phyloP scores from a whole-genome alignment of 2,113 vertebrate genomes.

The Gadus chalcogrammus region DNA sequence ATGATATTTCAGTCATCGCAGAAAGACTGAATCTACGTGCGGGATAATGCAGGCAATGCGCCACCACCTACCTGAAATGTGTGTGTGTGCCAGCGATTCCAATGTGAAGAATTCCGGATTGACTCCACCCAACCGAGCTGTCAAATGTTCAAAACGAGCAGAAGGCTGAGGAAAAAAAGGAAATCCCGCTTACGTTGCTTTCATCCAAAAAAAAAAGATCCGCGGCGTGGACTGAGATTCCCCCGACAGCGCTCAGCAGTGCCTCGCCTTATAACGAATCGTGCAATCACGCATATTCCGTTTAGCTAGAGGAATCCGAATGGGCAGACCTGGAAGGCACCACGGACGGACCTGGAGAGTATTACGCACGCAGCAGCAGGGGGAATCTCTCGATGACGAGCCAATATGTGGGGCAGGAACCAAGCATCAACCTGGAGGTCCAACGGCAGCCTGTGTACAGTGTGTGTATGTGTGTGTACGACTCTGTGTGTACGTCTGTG shows the following conservation, averaged over 20 bases:
- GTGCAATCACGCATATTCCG: slow-evolving; percentile 53
- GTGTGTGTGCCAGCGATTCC: slow-evolving; percentile 48
- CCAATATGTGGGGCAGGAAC: slow-evolving; percentile 46
- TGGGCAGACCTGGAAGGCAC: slow-evolving; percentile 48
- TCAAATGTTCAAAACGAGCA: slow-evolving; percentile 56
- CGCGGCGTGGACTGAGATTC: slow-evolving; percentile 18
- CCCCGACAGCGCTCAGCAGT: slow-evolving; percentile 29
- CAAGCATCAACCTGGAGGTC: slow-evolving; percentile 23
- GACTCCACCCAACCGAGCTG: slow-evolving; percentile 72
- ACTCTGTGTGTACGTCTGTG: too few species aligned
- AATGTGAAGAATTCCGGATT: slow-evolving; percentile 62
- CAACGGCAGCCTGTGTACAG: neutral
- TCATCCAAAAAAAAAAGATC: slow-evolving; percentile 28
- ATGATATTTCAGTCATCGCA: neutral
- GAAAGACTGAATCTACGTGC: slow-evolving; percentile 11
- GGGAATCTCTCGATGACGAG: slow-evolving; percentile 69
- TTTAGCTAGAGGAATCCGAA: slow-evolving; percentile 43
- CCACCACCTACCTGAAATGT: slow-evolving; percentile 67
- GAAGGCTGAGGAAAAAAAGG: slow-evolving; percentile 35
- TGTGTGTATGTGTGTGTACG: neutral
- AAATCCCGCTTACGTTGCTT: slow-evolving; percentile 61
- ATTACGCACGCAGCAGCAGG: slow-evolving; percentile 59
- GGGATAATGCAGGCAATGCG: slow-evolving; percentile 33
- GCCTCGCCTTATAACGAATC: slow-evolving; percentile 35
- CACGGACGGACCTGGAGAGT: slow-evolving; percentile 58